These are phyloP conservation scores for Ptilonorhynchus violaceus DNA, from an alignment of 2,113 vertebrate genomes.

Conservation along the genomic window DNA sequence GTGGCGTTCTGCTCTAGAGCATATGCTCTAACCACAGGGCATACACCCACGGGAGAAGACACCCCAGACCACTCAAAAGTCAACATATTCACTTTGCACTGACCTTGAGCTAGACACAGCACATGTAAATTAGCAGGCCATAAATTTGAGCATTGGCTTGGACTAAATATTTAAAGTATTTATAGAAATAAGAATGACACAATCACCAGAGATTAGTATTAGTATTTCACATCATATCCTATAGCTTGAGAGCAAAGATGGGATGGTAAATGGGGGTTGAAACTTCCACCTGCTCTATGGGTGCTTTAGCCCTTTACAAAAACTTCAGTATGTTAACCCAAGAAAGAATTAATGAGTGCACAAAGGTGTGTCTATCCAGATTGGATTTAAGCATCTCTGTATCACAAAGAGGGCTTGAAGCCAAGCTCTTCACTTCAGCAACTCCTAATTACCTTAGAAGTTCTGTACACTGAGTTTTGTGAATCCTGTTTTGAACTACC, in stretches of 20 bases:
- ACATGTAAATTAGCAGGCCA: background rate
- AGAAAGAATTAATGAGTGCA: background rate
- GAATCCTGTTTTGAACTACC: background rate
- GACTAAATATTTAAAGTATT: background rate
- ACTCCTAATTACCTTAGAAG: background rate
- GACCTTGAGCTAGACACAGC: background rate
- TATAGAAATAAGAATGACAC: background rate
- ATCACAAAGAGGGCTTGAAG: background rate
- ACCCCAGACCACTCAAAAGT: background rate
- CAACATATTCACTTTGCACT: background rate
- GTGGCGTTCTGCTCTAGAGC: background rate
- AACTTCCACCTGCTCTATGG: background rate
- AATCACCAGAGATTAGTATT: background rate
- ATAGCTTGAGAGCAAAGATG: background rate
- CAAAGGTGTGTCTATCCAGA: background rate
- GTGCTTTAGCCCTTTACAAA: background rate
- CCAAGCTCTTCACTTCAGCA: background rate
- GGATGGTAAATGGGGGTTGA: background rate
- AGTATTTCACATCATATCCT: background rate
- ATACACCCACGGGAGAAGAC: background rate
- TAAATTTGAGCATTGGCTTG: background rate
- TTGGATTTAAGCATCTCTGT: background rate
- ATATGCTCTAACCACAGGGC: background rate
- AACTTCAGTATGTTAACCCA: background rate
- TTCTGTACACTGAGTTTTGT: background rate